Evolutionary conservation across 2,113 vertebrate genomes (phyloP).

Genomic region (Aleadryas rufinucha): DNA sequence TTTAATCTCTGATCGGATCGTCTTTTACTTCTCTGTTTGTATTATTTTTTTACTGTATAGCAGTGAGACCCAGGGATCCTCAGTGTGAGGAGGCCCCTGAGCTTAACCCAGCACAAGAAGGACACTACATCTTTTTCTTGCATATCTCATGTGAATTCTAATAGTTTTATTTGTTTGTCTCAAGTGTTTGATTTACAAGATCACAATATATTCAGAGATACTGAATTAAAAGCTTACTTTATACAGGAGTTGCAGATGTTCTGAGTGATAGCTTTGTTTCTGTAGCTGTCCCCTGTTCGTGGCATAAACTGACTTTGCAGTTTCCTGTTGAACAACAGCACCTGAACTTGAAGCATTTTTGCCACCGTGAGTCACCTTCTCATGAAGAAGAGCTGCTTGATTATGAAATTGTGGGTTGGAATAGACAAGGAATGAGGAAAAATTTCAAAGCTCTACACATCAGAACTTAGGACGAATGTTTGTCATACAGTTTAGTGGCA

Average conservation of each 20-base stretch:
- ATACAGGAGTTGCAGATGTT: background rate
- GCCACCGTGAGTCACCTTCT: rapidly evolving
- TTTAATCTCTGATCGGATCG: background rate
- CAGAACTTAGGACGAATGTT: background rate
- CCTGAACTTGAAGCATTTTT: background rate
- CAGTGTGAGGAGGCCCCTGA: background rate
- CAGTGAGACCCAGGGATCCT: background rate
- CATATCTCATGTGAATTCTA: background rate
- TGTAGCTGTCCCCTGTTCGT: background rate
- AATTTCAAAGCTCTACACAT: background rate
- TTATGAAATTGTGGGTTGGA: background rate
- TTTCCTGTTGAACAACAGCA: background rate
- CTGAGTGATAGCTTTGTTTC: background rate
- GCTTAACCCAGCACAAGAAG: rapidly evolving
- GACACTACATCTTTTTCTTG: background rate
- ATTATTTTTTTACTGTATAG: background rate
- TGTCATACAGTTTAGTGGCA: background rate
- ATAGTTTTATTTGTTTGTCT: background rate
- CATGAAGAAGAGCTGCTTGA: background rate
- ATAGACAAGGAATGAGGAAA: background rate
- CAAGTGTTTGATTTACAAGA: background rate
- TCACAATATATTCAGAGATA: background rate
- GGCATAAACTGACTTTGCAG: background rate
- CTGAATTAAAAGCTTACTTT: background rate
- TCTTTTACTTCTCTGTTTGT: background rate